Evolutionary conservation across 2,888 invertebrate genomes (phyloP), one percentile per base, ranked within the genome.

Genomic region (Sycophila texana): DNA sequence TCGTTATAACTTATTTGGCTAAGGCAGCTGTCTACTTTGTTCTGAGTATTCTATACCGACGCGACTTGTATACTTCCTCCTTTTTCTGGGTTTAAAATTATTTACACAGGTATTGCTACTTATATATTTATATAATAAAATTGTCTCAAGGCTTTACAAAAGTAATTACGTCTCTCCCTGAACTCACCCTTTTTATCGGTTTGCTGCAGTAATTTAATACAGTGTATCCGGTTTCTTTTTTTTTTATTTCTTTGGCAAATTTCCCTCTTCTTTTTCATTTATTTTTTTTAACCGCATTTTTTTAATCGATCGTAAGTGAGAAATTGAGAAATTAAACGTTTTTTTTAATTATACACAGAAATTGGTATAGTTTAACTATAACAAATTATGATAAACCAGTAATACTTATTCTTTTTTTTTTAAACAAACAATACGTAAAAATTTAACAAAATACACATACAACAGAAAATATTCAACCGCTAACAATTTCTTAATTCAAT

Each of bases 11-110:
- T 75, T 72, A 71, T 68, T 12, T 30, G 73, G 53, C 70, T 77
- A 70, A 80, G 80, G 80, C 80, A 77, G 74, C 51, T 70, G 51
- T 73, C 68, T 80, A 80, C 74, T 68, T 70, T 70, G 57, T 74
- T 72, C 70, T 39, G 30, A 49, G 55, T 70, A 7, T 47, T 4
- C 18, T 63, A 5, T 58, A 22, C 30, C 63, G 22, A 65, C 16
- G 3, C 58, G n/a, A 53, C 51, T n/a, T 67, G 10, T 26, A 26
- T 26, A 26, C 26, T 2, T 26, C 51, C 20, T 18, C 20, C 58
- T 12, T 51, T 51, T 4, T 53, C 26, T 60, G 47, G 13, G 5
- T 14, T 49, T 51, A 49, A 73, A 30, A 73, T 63, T 63, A 65
- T 47, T 22, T 4, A 16, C 18, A 51, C 3, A 26, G 26, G 26